These are phyloP conservation scores for Exephanes ischioxanthus DNA, from an alignment of 2,888 invertebrate genomes.

Conservation along the genomic window DNA sequence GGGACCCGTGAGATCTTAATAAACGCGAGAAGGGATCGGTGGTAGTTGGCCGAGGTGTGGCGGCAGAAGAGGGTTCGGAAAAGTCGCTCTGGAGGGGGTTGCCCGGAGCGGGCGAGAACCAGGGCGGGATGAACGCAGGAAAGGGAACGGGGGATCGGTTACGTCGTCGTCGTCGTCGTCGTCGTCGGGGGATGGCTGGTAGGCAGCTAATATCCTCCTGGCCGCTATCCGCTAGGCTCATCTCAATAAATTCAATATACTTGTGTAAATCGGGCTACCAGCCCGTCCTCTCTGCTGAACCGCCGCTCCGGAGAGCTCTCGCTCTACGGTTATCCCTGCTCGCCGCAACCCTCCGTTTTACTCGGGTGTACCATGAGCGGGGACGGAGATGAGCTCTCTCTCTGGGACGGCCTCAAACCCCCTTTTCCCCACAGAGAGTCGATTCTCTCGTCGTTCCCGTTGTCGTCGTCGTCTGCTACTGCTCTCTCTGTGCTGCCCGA, in stretches of 20 bases:
- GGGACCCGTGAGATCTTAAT: constrained; percentile 81
- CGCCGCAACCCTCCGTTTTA: constrained; percentile 53
- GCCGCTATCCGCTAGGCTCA: constrained; percentile 84
- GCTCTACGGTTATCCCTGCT: constrained; percentile 50
- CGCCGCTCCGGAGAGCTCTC: constrained; percentile 34
- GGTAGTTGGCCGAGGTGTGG: constrained; percentile 6
- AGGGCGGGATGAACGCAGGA: constrained; percentile 54
- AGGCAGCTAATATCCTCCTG: constrained; percentile 85
- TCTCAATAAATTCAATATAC: constrained; percentile 86
- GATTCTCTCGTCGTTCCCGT: constrained; percentile 67
- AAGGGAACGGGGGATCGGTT: constrained; percentile 51
- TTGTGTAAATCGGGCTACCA: constrained; percentile 82
- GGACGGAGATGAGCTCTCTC: constrained; percentile 80
- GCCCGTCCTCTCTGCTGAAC: constrained; percentile 43
- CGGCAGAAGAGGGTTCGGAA: constrained; percentile 23
- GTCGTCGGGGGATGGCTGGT: constrained; percentile 76
- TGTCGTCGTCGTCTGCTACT: constrained; percentile 53
- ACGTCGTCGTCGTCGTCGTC: constrained; percentile 56
- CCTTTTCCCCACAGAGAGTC: constrained; percentile 52
- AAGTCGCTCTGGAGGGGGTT: constrained; percentile 12
- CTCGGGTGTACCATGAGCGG: constrained; percentile 61
- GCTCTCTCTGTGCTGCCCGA: constrained; percentile 50
- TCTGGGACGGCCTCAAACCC: constrained; percentile 48
- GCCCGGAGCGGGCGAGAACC: constrained; percentile 17
- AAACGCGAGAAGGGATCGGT: constrained; percentile 78